A percentile compares a stretch with the other conserved stretches of the same genome.
Conservation (phyloP, 2,797 vertebrate genomes). For the Poeciliopsis turneri region DNA sequence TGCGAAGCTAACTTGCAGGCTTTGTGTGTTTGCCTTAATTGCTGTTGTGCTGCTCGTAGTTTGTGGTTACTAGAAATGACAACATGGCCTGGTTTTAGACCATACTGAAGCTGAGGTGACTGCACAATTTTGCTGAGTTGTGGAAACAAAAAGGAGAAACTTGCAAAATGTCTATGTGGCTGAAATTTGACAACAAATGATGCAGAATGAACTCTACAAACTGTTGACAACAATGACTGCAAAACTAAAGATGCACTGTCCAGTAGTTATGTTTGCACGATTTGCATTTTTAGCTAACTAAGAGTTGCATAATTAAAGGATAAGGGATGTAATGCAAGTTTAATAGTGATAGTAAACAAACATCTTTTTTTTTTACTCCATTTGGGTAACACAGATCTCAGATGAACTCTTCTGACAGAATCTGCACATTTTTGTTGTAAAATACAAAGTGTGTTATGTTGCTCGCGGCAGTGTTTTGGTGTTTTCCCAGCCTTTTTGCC, state of each 20-base stretch:
- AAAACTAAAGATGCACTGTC: not conserved
- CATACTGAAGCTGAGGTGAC: not conserved
- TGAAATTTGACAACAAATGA: slow-evolving; percentile 54
- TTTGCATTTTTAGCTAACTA: slow-evolving; percentile 1
- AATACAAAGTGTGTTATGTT: not conserved
- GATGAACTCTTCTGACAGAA: not conserved
- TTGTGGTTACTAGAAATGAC: slow-evolving; percentile 6
- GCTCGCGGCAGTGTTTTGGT: not conserved
- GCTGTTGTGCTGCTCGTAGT: slow-evolving; percentile 19
- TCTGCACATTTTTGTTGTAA: not conserved
- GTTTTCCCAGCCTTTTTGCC: slow-evolving; percentile 19
- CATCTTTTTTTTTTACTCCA: not conserved
- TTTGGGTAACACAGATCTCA: slow-evolving; percentile 10
- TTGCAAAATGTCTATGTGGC: slow-evolving; percentile 14
- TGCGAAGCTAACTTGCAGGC: slow-evolving; percentile 68
- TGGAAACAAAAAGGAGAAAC: slow-evolving; percentile 24
- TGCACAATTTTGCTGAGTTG: slow-evolving; percentile 9
- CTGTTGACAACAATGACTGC: slow-evolving; percentile 20
- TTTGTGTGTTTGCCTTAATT: slow-evolving; percentile 70
- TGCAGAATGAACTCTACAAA: slow-evolving; percentile 1
- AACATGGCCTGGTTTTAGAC: slow-evolving; percentile 1
- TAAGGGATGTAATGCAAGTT: slow-evolving; percentile 17
- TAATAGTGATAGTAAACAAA: slow-evolving; percentile 27
- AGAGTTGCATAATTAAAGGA: slow-evolving; percentile 14
- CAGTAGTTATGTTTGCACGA: not conserved